phyloP scores from a whole-genome alignment of 2,113 vertebrate genomes.

The Platycercus adscitus region DNA sequence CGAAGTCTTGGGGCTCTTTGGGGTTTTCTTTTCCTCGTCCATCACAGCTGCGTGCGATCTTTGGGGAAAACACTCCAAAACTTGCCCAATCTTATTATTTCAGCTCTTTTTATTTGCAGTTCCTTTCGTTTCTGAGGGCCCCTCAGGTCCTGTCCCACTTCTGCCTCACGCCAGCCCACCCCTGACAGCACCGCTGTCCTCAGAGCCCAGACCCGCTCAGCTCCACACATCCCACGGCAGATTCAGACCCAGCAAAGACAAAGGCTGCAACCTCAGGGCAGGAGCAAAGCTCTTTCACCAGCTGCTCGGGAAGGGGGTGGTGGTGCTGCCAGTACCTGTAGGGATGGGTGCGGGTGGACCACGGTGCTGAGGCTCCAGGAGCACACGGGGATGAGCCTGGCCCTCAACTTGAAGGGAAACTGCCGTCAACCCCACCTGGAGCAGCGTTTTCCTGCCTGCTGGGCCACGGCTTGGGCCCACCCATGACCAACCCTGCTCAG shows the following conservation, averaged over 20 bases:
- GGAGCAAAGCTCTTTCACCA: background rate
- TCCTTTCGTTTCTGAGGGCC: background rate
- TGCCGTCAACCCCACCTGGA: accelerated
- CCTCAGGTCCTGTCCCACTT: accelerated
- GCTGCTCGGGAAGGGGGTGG: background rate
- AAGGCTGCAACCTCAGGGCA: background rate
- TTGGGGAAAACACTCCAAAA: background rate
- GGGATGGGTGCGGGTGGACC: background rate
- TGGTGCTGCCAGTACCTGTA: accelerated
- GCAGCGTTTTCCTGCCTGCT: accelerated
- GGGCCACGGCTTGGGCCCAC: accelerated
- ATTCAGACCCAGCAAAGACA: accelerated
- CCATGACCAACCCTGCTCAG: accelerated
- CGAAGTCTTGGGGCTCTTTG: too few relatives aligned
- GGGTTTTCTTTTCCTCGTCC: background rate
- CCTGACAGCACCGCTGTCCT: background rate
- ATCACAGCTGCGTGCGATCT: accelerated
- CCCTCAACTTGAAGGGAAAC: accelerated
- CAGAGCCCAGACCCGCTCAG: accelerated
- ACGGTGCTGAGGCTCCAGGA: accelerated
- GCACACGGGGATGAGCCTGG: accelerated
- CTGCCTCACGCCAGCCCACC: background rate
- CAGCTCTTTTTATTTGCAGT: background rate
- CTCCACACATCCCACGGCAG: accelerated
- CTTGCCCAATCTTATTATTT: background rate